phyloP scores from a whole-genome alignment of 92 coral and sea anemone species.

The Parazoanthus swiftii region DNA sequence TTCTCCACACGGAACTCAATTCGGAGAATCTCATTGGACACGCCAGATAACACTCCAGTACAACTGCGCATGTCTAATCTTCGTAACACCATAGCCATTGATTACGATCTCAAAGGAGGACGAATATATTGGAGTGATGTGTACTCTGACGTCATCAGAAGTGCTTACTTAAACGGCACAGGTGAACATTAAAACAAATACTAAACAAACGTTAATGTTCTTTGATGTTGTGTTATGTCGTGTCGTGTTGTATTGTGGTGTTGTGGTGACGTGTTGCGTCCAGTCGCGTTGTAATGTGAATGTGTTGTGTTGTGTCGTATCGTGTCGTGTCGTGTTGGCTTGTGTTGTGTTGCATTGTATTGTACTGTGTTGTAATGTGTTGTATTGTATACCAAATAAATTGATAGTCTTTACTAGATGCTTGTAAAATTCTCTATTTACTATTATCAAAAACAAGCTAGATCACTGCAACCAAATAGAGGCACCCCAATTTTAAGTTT shows the following conservation, averaged over 20 bases:
- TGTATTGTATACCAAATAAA: too few species aligned
- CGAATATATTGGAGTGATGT: slow-evolving; percentile 43
- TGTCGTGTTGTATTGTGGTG: too few species aligned
- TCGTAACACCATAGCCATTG: slow-evolving; percentile 29
- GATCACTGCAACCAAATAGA: too few species aligned
- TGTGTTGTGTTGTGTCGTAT: background rate
- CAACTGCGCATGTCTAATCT: slow-evolving; percentile 23
- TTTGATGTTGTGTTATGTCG: background rate
- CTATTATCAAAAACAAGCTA: too few species aligned
- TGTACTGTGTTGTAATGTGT: too few species aligned
- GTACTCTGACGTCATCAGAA: slow-evolving; percentile 45
- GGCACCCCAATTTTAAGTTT: too few species aligned
- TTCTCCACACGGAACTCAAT: slow-evolving; percentile 37
- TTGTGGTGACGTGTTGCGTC: background rate
- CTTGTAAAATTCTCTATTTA: too few species aligned
- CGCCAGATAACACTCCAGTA: slow-evolving; percentile 33
- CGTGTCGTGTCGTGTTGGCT: background rate
- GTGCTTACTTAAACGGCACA: slow-evolving; percentile 35
- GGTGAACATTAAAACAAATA: background rate
- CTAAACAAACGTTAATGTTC: background rate
- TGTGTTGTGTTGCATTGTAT: background rate
- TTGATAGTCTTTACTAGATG: too few species aligned
- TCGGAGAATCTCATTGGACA: slow-evolving; percentile 35
- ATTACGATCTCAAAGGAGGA: slow-evolving; percentile 29
- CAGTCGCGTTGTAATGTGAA: background rate